Evolutionary conservation across 2,888 invertebrate genomes (phyloP).

Genomic region (Scaptomyza flava): DNA sequence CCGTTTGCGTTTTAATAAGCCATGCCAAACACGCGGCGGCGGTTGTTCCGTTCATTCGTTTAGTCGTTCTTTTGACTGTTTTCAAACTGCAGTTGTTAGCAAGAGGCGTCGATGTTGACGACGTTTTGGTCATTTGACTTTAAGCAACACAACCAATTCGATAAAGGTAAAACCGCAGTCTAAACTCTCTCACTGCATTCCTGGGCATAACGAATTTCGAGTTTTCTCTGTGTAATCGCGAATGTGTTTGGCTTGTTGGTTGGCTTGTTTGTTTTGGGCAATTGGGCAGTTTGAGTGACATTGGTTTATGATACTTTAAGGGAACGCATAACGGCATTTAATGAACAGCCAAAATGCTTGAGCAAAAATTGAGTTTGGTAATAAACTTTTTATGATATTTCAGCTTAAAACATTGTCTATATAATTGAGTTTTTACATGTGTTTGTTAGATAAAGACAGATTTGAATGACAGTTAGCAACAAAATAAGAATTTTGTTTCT

Average conservation of each 20-base stretch:
- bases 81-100: slow-evolving; percentile 48
- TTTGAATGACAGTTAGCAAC: too few species aligned
- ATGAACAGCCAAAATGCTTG: slow-evolving; percentile 21
- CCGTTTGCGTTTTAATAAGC: slow-evolving; percentile 80
- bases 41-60: slow-evolving; percentile 57
- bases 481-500: too few species aligned
- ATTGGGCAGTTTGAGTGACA: slow-evolving; percentile 66
- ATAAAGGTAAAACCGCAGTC: slow-evolving; percentile 16
- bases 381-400: slow-evolving; percentile 24
- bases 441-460: too few species aligned
- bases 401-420: background rate
- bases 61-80: slow-evolving; percentile 7
- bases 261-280: slow-evolving; percentile 26
- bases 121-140: slow-evolving; percentile 50
- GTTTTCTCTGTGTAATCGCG: slow-evolving; percentile 32
- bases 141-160: slow-evolving; percentile 13
- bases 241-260: slow-evolving; percentile 15
- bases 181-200: slow-evolving; percentile 51
- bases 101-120: slow-evolving; percentile 65
- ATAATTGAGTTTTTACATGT: slow-evolving; percentile 27
- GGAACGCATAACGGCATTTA: slow-evolving; percentile 28
- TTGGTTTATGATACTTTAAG: slow-evolving; percentile 45
- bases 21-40: slow-evolving; percentile 74
- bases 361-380: slow-evolving; percentile 5
- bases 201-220: slow-evolving; percentile 53